These are phyloP conservation scores for Danionella dracula DNA, from an alignment of 2,797 vertebrate species.

Conservation along the genomic window DNA sequence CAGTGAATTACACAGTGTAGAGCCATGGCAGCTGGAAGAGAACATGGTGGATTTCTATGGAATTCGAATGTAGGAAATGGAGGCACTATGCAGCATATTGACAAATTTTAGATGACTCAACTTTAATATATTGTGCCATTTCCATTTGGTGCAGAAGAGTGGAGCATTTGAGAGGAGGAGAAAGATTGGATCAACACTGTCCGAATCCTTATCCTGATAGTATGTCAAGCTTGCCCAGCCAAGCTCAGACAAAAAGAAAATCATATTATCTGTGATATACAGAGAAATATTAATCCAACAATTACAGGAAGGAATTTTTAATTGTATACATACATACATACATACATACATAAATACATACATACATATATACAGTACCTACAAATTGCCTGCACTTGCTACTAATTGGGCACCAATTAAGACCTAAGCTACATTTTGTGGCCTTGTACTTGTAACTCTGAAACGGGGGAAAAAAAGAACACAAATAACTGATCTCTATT, in stretches of 20 bases:
- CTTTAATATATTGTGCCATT: neutral
- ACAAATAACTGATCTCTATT: no score
- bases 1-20: constrained; percentile 18
- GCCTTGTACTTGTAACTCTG: no score
- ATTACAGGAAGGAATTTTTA: no score
- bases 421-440: no score
- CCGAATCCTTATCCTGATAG: neutral
- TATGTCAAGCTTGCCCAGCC: neutral
- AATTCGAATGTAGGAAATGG: neutral
- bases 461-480: no score
- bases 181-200: neutral
- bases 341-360: no score
- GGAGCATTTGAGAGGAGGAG: neutral
- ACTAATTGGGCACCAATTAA: no score
- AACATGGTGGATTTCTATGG: constrained; percentile 21
- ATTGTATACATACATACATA: no score
- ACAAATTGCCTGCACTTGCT: no score
- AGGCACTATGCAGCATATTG: neutral
- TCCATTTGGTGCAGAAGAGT: neutral
- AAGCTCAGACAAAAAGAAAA: neutral
- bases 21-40: constrained; percentile 17
- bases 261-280: neutral
- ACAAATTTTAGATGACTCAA: neutral
- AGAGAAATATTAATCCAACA: no score
- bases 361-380: no score